A percentile compares a stretch with the other conserved stretches of the same genome.
Evolutionary conservation across 2,797 vertebrate genomes (phyloP).

Genomic region (Danio aesculapii): DNA sequence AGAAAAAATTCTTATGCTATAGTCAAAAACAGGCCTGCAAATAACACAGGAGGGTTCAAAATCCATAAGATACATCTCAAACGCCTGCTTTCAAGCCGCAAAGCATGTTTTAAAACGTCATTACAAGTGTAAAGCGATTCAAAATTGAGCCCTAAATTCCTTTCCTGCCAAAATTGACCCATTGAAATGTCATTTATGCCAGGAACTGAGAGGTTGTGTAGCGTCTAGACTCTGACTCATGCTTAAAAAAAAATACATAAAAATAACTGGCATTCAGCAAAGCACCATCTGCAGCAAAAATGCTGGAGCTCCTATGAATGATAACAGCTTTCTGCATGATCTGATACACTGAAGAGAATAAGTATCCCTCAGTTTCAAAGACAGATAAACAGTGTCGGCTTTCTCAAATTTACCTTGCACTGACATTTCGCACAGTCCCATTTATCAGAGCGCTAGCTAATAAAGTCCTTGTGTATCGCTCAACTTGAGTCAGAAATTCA

Average conservation of each 20-base stretch:
- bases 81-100: background rate
- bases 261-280: constrained; percentile 39
- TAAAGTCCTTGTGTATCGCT: constrained; percentile 8
- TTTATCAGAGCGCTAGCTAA: constrained; percentile 6
- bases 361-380: constrained; percentile 20
- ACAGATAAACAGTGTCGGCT: constrained; percentile 25
- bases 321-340: constrained; percentile 45
- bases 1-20: background rate
- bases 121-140: constrained; percentile 26
- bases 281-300: constrained; percentile 38
- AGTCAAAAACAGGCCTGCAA: background rate
- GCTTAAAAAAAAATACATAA: background rate
- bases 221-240: constrained; percentile 36
- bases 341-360: constrained; percentile 29
- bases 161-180: constrained; percentile 36
- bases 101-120: background rate
- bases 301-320: constrained; percentile 19
- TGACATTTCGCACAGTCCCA: constrained; percentile 14
- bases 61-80: background rate
- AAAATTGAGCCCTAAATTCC: constrained; percentile 11
- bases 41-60: background rate
- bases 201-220: constrained; percentile 41
- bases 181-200: constrained; percentile 54
- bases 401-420: background rate
- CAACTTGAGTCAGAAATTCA: constrained; percentile 20